Conservation (phyloP, 30 jellyfish, hydroid and myxozoan species). For the Aurelia sp. region DNA sequence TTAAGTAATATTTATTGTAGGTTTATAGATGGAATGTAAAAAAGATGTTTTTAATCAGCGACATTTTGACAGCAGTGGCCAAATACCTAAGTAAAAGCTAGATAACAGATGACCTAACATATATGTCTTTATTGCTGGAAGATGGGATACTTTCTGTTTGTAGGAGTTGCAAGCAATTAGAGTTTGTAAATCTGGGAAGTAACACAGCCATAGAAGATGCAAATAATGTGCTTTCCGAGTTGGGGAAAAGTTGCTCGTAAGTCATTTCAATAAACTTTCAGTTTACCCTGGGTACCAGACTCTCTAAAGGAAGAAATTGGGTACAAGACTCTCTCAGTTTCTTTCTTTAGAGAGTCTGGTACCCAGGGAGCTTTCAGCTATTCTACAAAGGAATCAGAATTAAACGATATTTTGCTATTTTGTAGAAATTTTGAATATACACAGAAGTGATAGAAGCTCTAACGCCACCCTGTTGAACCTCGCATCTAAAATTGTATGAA, state of each 20-base stretch:
- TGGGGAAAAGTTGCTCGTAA: conserved; percentile 56
- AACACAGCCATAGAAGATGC: conserved; percentile 52
- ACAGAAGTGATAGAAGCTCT: background rate
- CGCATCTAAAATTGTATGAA: too few species aligned
- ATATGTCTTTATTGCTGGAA: background rate
- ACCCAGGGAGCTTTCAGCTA: too few species aligned
- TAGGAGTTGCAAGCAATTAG: conserved; percentile 46
- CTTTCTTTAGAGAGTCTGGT: too few species aligned
- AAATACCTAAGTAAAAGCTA: background rate
- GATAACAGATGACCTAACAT: background rate
- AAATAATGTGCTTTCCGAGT: conserved; percentile 19
- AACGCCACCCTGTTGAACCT: too few species aligned
- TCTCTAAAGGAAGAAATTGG: too few species aligned
- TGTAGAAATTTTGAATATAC: background rate
- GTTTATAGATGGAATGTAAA: too few species aligned
- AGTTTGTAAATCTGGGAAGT: conserved; percentile 65
- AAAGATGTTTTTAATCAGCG: too few species aligned
- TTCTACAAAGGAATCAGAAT: background rate
- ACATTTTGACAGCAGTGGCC: background rate
- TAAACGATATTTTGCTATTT: background rate
- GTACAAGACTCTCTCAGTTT: too few species aligned
- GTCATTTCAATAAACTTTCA: background rate
- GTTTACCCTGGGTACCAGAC: background rate
- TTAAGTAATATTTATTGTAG: too few species aligned
- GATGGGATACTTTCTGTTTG: background rate